Evolutionary conservation across 2,888 invertebrate species (phyloP).

Genomic region (Calliphora vomitoria): DNA sequence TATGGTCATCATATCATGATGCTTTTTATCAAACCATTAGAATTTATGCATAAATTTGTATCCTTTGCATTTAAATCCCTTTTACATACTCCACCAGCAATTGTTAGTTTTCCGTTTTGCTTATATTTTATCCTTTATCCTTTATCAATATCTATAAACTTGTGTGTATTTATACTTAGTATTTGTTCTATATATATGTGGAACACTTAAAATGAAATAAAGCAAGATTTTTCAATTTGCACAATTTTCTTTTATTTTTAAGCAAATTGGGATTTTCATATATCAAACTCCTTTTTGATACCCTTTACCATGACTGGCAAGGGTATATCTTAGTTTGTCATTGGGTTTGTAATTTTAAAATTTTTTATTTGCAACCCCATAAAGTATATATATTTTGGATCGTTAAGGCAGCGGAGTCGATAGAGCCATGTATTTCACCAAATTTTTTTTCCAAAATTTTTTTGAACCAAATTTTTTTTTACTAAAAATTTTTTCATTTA

Average conservation of each 20-base stretch:
- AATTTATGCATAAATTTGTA: constrained; percentile 64
- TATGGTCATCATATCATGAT: constrained; percentile 57
- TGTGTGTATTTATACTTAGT: not conserved
- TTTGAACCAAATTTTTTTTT: no score
- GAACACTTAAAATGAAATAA: constrained; percentile 33
- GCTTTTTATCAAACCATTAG: constrained; percentile 55
- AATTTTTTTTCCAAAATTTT: no score
- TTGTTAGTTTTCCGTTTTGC: constrained; percentile 23
- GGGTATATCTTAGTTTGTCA: no score
- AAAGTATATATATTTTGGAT: no score
- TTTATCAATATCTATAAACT: constrained; percentile 5
- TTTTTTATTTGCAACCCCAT: no score
- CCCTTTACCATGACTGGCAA: no score
- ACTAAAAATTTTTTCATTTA: no score
- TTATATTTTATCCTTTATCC: constrained; percentile 13
- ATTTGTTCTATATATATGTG: constrained; percentile 15
- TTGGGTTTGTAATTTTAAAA: no score
- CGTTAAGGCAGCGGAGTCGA: no score
- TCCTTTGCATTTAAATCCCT: constrained; percentile 39
- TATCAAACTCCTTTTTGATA: constrained; percentile 37
- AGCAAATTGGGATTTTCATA: constrained; percentile 67
- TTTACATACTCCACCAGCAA: constrained; percentile 5
- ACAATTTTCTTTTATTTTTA: constrained; percentile 35
- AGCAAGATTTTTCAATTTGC: constrained; percentile 68
- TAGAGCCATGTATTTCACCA: no score